Evolutionary conservation across 2,797 vertebrate genomes (phyloP).

Genomic region (Aldrovandia affinis): DNA sequence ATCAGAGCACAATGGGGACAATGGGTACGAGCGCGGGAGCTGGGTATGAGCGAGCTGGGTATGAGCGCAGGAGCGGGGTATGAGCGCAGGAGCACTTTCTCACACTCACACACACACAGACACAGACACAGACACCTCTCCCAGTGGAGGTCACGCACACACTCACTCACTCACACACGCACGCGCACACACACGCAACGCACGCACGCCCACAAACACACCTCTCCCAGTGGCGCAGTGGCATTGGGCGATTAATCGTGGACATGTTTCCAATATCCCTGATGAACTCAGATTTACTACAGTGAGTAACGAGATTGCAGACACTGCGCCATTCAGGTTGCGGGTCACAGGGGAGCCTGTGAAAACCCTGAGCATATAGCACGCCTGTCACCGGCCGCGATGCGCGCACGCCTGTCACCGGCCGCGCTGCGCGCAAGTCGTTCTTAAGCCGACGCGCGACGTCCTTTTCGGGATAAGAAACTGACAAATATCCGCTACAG

Average conservation of each 20-base stretch:
- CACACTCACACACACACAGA: background rate
- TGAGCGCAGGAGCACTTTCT: background rate
- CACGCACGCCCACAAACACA: background rate
- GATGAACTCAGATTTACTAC: background rate
- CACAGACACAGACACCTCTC: background rate
- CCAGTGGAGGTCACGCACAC: no score
- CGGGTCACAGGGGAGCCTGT: background rate
- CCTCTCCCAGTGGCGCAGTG: background rate
- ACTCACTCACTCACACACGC: background rate
- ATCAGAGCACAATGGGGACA: background rate
- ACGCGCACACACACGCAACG: background rate
- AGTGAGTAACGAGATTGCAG: background rate
- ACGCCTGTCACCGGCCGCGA: background rate
- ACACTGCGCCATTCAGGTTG: background rate
- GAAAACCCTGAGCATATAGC: background rate
- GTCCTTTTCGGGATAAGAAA: background rate
- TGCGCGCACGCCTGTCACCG: background rate
- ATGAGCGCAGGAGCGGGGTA: background rate
- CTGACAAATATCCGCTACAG: background rate
- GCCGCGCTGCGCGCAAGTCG: background rate
- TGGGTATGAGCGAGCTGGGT: background rate
- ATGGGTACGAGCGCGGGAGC: background rate
- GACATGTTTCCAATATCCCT: background rate
- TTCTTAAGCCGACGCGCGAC: no score
- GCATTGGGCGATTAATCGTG: background rate